Conservation (phyloP, 2,888 invertebrate genomes). For the Nematopogon swammerdamellus region DNA sequence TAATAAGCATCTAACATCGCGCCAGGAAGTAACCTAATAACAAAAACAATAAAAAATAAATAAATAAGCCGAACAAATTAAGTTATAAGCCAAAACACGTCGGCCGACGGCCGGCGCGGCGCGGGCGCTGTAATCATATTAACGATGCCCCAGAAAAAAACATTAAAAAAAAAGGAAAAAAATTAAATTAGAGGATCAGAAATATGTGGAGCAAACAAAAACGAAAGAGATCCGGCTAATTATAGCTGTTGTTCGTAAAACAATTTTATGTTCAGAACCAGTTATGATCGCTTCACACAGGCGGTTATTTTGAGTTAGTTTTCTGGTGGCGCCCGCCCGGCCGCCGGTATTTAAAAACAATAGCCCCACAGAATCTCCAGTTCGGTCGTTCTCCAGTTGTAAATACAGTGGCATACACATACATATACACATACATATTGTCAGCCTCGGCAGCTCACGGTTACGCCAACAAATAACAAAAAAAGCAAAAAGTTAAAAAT, state of each 20-base stretch:
- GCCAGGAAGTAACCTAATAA: conserved; percentile 5
- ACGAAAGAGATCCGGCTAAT: conserved; percentile 55
- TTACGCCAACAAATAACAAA: no score
- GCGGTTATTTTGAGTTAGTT: no score
- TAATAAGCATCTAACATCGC: background rate
- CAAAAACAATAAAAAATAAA: conserved; percentile 49
- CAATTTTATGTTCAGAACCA: conserved; percentile 40
- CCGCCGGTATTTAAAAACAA: no score
- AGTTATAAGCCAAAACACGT: conserved; percentile 58
- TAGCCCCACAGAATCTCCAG: no score
- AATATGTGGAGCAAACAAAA: conserved; percentile 57
- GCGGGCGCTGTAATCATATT: conserved; percentile 58
- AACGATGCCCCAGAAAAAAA: conserved; percentile 53
- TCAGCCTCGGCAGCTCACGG: no score
- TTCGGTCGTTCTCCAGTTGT: no score
- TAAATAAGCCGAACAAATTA: conserved; percentile 52
- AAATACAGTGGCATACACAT: no score
- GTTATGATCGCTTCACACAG: background rate
- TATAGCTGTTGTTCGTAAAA: conserved; percentile 53
- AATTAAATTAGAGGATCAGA: conserved; percentile 55
- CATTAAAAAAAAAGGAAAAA: conserved; percentile 48
- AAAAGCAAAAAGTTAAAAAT: no score
- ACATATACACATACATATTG: no score
- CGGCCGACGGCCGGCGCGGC: conserved; percentile 56
- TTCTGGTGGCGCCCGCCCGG: no score